Evolutionary conservation across 2,888 invertebrate genomes (phyloP).

Genomic region (Oscheius sp.): DNA sequence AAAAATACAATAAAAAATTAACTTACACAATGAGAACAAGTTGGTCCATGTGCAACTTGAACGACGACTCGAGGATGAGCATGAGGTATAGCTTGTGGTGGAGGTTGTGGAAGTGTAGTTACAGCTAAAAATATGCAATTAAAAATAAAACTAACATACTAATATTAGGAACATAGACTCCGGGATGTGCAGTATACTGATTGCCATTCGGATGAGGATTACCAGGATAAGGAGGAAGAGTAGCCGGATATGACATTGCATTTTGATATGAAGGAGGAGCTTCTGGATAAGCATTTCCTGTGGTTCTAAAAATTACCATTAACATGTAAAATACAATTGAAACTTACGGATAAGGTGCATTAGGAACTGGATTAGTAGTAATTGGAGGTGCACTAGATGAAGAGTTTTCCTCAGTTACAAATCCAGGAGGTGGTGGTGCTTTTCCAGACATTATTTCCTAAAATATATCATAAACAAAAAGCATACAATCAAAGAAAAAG

Average conservation of each 20-base stretch:
- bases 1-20: neutral
- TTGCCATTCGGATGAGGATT: constrained; percentile 13
- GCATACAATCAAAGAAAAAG: neutral
- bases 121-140: constrained; percentile 20
- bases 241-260: constrained; percentile 47
- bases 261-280: constrained; percentile 55
- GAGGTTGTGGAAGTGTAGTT: constrained; percentile 34
- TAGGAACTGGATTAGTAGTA: constrained; percentile 9
- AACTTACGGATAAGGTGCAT: constrained; percentile 30
- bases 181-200: neutral
- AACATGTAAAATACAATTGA: neutral
- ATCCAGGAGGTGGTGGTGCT: constrained; percentile 6
- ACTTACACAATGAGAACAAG: constrained; percentile 51
- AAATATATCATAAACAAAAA: neutral
- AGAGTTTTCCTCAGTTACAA: neutral
- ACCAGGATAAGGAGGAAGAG: constrained; percentile 40
- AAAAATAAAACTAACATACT: constrained; percentile 15
- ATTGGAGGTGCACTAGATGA: neutral
- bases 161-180: constrained; percentile 22
- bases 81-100: neutral
- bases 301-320: neutral
- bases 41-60: constrained; percentile 42
- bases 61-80: constrained; percentile 37
- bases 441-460: neutral
- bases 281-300: neutral